A percentile compares a stretch with the other conserved stretches of the same genome.
Evolutionary conservation across 2,888 invertebrate genomes (phyloP).

Genomic region (Liopterus haemorrhoidalis): DNA sequence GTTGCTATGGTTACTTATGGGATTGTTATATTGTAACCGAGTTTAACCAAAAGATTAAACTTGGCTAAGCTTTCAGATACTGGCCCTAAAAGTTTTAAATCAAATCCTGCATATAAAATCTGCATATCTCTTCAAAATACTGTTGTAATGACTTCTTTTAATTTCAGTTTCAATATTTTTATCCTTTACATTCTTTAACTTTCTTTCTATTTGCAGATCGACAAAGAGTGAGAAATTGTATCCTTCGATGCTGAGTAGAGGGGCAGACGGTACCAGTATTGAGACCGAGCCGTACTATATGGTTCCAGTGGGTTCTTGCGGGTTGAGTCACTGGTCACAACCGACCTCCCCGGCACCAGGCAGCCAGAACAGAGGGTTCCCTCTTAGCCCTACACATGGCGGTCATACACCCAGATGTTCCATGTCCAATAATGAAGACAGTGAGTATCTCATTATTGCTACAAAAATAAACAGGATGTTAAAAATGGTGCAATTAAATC

Average conservation of each 20-base stretch:
- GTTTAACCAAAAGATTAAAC: too few relatives aligned
- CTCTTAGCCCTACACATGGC: conserved; percentile 57
- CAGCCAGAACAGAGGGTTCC: conserved; percentile 46
- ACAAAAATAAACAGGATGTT: not conserved
- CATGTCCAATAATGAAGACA: conserved; percentile 62
- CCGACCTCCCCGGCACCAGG: conserved; percentile 67
- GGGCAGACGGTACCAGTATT: conserved; percentile 70
- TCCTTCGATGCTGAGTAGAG: conserved; percentile 82
- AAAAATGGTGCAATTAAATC: not conserved
- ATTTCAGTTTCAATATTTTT: too few relatives aligned
- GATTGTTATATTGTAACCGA: too few relatives aligned
- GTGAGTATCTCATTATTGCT: conserved; percentile 46
- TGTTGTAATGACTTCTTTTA: too few relatives aligned
- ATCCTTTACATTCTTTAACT: too few relatives aligned
- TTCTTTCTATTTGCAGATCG: conserved; percentile 76
- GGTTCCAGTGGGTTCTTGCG: conserved; percentile 64
- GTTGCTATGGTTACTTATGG: too few relatives aligned
- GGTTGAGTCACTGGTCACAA: conserved; percentile 59
- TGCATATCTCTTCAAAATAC: too few relatives aligned
- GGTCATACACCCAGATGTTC: conserved; percentile 54
- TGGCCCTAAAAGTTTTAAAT: too few relatives aligned
- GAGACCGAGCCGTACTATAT: conserved; percentile 84
- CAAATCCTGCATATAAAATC: too few relatives aligned
- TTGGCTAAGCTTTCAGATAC: too few relatives aligned
- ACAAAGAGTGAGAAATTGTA: conserved; percentile 94